Percentiles rank a stretch among this genome's conserved stretches.
phyloP scores from a whole-genome alignment of 2,888 invertebrate genomes.

The Neocrepidodera transversa region DNA sequence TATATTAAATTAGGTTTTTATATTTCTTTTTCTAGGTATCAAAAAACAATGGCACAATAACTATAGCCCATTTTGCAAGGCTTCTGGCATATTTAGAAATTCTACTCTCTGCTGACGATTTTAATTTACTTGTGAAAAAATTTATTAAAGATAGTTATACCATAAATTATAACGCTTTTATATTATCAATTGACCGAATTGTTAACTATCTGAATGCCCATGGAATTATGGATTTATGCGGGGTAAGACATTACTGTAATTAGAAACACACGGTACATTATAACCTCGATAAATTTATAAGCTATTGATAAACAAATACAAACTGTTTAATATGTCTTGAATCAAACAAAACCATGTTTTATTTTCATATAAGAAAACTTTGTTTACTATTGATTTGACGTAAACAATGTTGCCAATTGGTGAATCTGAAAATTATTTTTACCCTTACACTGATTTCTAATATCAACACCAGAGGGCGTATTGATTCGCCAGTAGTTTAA shows the following conservation, averaged over 20 bases:
- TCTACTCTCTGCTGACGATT: slow-evolving; percentile 74
- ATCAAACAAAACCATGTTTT: too few relatives aligned
- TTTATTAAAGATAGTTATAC: slow-evolving; percentile 80
- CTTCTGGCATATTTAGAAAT: slow-evolving; percentile 76
- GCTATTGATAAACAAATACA: too few relatives aligned
- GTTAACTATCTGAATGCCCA: slow-evolving; percentile 66
- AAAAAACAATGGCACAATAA: slow-evolving; percentile 77
- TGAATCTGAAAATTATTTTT: too few relatives aligned
- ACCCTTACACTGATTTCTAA: too few relatives aligned
- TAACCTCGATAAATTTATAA: too few relatives aligned
- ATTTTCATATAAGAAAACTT: too few relatives aligned
- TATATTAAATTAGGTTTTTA: too few relatives aligned
- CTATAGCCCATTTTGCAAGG: slow-evolving; percentile 78
- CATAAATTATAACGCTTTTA: slow-evolving; percentile 79
- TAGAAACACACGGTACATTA: not conserved
- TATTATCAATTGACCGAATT: slow-evolving; percentile 72
- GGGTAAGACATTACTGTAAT: slow-evolving; percentile 57
- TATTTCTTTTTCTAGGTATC: slow-evolving; percentile 66
- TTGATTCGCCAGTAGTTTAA: too few relatives aligned
- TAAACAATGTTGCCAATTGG: too few relatives aligned
- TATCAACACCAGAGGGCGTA: too few relatives aligned
- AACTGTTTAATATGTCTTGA: too few relatives aligned
- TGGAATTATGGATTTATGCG: slow-evolving; percentile 64
- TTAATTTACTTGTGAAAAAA: slow-evolving; percentile 74
- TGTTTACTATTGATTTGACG: too few relatives aligned